Base-by-base conservation (phyloP, 2,888 invertebrate species). In the Glaucopsyche alexis region DNA sequence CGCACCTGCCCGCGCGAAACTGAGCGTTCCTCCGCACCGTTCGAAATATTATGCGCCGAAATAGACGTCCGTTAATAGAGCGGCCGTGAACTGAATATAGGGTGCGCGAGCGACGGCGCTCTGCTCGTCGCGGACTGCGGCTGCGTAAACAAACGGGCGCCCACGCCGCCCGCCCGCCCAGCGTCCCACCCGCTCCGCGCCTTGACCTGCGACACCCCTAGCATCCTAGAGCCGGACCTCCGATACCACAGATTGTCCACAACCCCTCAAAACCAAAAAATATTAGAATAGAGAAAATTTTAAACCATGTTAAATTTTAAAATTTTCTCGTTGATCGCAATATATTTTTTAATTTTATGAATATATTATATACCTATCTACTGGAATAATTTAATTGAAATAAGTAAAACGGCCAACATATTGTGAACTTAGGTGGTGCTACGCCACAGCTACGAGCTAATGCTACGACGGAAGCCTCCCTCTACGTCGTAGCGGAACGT, bases 41-140 rank as follows among this genome's bases (percentile, higher is more conserved):
- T 85, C 86, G 80, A 83, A 85, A 85, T 88, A 86, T 87, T 87
- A 87, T 88, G 88, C 84, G 88, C 90, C 88, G 89, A 90, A 90
- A 90, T 90, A 90, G 90, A 89, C 85, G 88, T 85, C 85, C 87
- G 87, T 83, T 89, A 87, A 90, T 91, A 90, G 90, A 86, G 90
- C 90, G 91, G 87, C 91, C 91, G 91, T 91, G 91, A 91, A 91
- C 91, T 90, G 91, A 86, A 90, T 90, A 86, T 80, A 83, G 88
- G 86, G 85, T 85, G 89, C 85, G 86, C 86, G 86, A 85, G 83
- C 81, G 81, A 81, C 82, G 81, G 81, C 81, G 82, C 79, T 80
- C 82, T 79, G 80, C 81, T 80, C 81, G 80, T 79, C 82, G 80
- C 81, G 79, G 78, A 81, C 81, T 81, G 82, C 80, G 79, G 80